Base-by-base conservation (phyloP, 2,888 invertebrate species). In the Mycalesis mineus region DNA sequence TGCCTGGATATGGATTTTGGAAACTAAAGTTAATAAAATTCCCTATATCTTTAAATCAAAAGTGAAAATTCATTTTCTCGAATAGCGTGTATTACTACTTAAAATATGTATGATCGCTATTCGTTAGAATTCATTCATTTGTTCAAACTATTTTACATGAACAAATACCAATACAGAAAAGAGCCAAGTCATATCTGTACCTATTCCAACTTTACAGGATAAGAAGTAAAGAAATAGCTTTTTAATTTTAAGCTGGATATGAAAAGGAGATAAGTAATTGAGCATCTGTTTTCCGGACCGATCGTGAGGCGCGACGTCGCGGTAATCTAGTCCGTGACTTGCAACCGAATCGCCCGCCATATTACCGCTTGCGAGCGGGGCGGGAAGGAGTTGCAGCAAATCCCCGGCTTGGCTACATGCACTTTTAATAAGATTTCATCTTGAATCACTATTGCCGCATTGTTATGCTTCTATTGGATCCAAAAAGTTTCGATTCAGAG, bases 251-350 rank as follows among this genome's bases (percentile, higher is more conserved):
- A 55, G 57, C 61, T 61, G 61, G 58, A 65, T 59, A 60, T 66
- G 61, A 68, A 60, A 63, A 51, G 61, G 53, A 65, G 64, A 70
- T 66, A 65, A 65, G 66, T 68, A 68, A 66, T 70, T 63, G 63
- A 67, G 70, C 69, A 69, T 66, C 66, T 66, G 68, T 68, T 65
- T 64, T 67, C 59, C 74, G 74, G 75, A 72, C 76, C 75, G 75
- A 81, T 77, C 76, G 82, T 72, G 74, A 75, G 78, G 77, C 74
- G 81, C 80, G 76, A 75, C 71, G 70, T 70, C 77, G 73, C 76
- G 78, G 84, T 87, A 88, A 88, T 88, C 84, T 87, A 80, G 75
- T 84, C 80, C 88, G 88, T 88, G 88, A 88, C 88, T 86, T 85
- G 88, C 84, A 86, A 84, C 80, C 82, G 75, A 84, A 86, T 84